These are phyloP conservation scores for Geranospiza caerulescens DNA, from an alignment of 2,797 vertebrate species.

Conservation along the genomic window DNA sequence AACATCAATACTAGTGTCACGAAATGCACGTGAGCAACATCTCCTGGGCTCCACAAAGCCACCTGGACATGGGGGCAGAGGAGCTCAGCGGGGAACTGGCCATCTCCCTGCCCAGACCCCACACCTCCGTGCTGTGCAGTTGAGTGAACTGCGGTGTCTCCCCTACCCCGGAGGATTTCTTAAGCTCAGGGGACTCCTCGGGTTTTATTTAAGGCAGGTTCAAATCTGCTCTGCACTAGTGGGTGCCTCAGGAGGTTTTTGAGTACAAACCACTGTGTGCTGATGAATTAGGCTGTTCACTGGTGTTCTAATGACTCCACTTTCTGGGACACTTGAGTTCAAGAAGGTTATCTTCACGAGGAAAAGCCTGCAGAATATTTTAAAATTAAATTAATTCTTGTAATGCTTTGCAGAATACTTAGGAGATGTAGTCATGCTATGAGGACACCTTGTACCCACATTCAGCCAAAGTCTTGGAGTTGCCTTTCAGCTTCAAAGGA, in stretches of 20 bases:
- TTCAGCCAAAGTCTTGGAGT: not conserved
- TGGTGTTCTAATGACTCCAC: not conserved
- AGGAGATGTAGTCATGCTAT: not conserved
- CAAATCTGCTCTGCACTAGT: not conserved
- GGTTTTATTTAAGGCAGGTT: not conserved
- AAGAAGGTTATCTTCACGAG: not conserved
- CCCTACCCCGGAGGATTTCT: not conserved
- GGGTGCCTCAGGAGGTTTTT: not conserved
- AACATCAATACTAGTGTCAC: not conserved
- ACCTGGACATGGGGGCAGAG: not conserved
- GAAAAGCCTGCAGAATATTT: not conserved
- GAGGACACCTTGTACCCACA: not conserved
- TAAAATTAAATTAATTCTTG: not conserved
- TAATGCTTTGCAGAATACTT: not conserved
- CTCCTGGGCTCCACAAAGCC: not conserved
- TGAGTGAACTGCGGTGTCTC: not conserved
- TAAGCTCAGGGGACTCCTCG: not conserved
- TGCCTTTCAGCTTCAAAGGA: not conserved
- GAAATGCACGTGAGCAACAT: not conserved
- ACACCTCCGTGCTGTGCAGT: accelerated
- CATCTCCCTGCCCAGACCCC: not conserved
- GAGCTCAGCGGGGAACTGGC: accelerated
- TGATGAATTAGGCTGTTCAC: not conserved
- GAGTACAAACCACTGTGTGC: not conserved
- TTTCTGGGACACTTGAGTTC: not conserved